Percentiles rank a stretch among this genome's conserved stretches.
These are phyloP conservation scores for Psylliodes chrysocephalus DNA, from an alignment of 2,888 invertebrate genomes.

Conservation along the genomic window DNA sequence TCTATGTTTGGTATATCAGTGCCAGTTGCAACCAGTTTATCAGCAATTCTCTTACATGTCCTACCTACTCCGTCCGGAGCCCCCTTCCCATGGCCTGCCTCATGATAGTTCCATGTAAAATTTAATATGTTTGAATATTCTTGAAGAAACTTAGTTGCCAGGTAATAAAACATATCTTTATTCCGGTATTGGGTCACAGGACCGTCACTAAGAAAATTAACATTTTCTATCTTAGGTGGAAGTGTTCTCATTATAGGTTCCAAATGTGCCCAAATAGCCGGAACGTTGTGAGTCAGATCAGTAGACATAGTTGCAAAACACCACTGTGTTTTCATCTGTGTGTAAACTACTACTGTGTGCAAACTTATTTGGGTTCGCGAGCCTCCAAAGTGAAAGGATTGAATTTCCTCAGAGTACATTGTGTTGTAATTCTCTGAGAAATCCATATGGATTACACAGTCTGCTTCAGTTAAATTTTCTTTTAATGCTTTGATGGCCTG, in stretches of 20 bases:
- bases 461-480: too few species aligned
- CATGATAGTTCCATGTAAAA: conserved; percentile 16
- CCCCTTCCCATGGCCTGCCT: conserved; percentile 16
- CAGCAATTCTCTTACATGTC: conserved; percentile 7
- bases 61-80: conserved; percentile 18
- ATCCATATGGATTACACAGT: too few species aligned
- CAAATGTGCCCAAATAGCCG: not conserved
- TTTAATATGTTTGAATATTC: not conserved
- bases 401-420: not conserved
- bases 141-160: not conserved
- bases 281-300: not conserved
- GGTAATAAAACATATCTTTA: conserved; percentile 9
- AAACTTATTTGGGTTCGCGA: conserved; percentile 1
- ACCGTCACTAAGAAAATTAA: conserved; percentile 17
- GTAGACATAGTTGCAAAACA: not conserved
- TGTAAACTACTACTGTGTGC: not conserved
- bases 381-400: conserved; percentile 6
- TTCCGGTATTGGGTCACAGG: conserved; percentile 12
- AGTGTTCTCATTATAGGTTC: not conserved
- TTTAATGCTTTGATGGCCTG: too few species aligned
- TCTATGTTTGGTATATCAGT: too few species aligned
- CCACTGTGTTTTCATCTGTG: not conserved
- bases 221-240: not conserved
- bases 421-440: too few species aligned
- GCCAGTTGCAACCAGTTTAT: not conserved